Evolutionary conservation across 2,113 vertebrate genomes (phyloP).

Genomic region (Pollachius pollachius): DNA sequence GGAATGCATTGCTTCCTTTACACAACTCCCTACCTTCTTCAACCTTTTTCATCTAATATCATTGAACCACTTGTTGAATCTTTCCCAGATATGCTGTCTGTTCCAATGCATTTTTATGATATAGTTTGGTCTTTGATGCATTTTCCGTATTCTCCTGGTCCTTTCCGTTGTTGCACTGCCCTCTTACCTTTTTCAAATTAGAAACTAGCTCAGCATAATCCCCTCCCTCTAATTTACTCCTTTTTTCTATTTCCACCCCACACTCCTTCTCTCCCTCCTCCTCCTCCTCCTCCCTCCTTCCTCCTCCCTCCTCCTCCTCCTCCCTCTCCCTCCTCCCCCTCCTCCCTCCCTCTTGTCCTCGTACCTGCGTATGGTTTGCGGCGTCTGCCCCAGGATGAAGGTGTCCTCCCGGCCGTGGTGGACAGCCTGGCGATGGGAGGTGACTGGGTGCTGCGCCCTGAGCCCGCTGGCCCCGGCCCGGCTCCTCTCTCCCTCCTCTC

Average conservation of each 20-base stretch:
- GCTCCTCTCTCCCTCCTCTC: neutral
- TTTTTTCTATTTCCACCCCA: neutral
- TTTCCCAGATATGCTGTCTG: no score
- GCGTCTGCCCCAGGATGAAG: slow-evolving; percentile 84
- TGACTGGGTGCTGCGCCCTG: slow-evolving; percentile 69
- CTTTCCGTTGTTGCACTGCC: no score
- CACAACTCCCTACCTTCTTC: slow-evolving; percentile 5
- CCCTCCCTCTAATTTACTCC: slow-evolving; percentile 4
- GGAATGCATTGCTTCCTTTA: slow-evolving; percentile 50
- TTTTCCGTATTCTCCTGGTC: no score
- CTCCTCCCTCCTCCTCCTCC: neutral
- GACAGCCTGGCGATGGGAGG: slow-evolving; percentile 71
- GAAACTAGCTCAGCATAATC: neutral
- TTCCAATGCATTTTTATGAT: no score
- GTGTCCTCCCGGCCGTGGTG: slow-evolving; percentile 65
- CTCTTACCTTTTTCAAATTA: no score
- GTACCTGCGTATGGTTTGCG: slow-evolving; percentile 80
- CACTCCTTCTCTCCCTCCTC: neutral
- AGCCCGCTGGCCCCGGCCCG: neutral
- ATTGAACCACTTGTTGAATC: neutral
- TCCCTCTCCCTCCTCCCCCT: neutral
- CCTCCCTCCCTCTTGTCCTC: neutral
- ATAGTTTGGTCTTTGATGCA: no score
- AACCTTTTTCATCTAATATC: neutral
- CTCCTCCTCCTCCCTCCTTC: neutral